Evolutionary conservation across 2,113 vertebrate species (phyloP), one percentile per base, ranked within the genome.

Genomic region (Dromas ardeola): DNA sequence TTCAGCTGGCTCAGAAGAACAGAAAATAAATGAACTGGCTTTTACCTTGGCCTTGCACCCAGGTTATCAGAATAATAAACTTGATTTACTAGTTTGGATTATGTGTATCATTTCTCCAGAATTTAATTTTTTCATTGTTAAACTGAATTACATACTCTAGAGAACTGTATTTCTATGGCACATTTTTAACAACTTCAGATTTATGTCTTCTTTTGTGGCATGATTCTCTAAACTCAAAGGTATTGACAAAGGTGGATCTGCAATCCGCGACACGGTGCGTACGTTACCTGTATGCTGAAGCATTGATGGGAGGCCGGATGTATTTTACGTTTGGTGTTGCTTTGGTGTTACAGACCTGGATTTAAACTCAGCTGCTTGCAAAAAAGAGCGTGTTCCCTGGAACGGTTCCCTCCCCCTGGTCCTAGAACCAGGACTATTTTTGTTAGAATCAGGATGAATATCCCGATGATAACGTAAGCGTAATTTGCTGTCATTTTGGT

Each of bases 1-100:
- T 90, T 81, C 70, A 86, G 66, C 73, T 73, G 85, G 20, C 86
- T 97, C 66, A 40, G 73, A 77, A 79, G 74, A 88, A 62, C 16
- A 49, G 47, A 72, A 79, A 79, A 83, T 49, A 91, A 95, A 91
- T 40, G 47, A 95, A 69, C 45, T 36, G 52, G 7, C 50, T 88
- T 83, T 13, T 47, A 34, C 66, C 59, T 65, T 26, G 3, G 42
- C 82, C 43, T 73, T 40, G 36, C 26, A 40, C 47, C 15, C 47
- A 3, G 11, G 40, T 65, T 81, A 14, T 49, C 32, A 36, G 74
- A 72, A 30, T n/a, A 76, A 25, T 56, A 6, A 77, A 9, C n/a
- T 86, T 36, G 13, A 45, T 88, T 50, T 50, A 18, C 25, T 67
- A 7, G 27, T 69, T 72, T 32, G 4, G 5, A 30, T 38, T 47